A percentile compares a stretch with the other conserved stretches of the same genome.
phyloP scores from a whole-genome alignment of 2,888 invertebrate genomes.

The Synergus japonicus region DNA sequence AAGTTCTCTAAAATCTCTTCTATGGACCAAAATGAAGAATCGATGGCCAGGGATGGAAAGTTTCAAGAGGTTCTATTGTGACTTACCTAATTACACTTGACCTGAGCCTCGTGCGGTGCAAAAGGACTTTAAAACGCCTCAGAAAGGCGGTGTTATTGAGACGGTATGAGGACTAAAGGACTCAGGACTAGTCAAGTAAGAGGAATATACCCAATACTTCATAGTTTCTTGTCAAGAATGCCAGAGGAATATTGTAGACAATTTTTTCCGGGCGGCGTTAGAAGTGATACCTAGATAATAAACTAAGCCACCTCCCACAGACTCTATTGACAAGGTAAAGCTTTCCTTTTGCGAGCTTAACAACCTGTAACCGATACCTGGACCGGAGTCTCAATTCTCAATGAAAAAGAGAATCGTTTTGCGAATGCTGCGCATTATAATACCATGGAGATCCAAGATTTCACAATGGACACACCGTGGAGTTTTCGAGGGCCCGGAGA shows the following conservation, averaged over 20 bases:
- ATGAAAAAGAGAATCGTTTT: constrained; percentile 38
- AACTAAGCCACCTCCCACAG: constrained; percentile 36
- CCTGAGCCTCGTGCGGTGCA: constrained; percentile 7
- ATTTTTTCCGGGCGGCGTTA: constrained; percentile 39
- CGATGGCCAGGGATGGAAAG: background rate
- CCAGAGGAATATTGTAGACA: constrained; percentile 26
- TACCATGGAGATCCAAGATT: constrained; percentile 30
- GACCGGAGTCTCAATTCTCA: constrained; percentile 46
- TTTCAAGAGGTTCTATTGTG: constrained; percentile 37
- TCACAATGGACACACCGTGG: constrained; percentile 40
- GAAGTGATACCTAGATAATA: constrained; percentile 31
- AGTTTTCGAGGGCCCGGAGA: constrained; percentile 33
- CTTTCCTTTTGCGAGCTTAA: constrained; percentile 62
- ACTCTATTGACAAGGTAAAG: constrained; percentile 44
- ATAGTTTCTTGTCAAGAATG: constrained; percentile 5
- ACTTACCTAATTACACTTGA: constrained; percentile 37
- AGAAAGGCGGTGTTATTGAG: constrained; percentile 33
- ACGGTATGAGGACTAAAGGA: constrained; percentile 11
- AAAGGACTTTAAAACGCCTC: constrained; percentile 14
- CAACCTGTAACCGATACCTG: constrained; percentile 73
- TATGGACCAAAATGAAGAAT: constrained; percentile 19
- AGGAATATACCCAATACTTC: background rate
- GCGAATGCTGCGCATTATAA: constrained; percentile 35
- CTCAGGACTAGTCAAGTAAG: background rate
- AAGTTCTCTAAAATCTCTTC: constrained; percentile 10